These are phyloP conservation scores for Columba livia DNA, from an alignment of 2,113 vertebrate genomes.

Conservation along the genomic window DNA sequence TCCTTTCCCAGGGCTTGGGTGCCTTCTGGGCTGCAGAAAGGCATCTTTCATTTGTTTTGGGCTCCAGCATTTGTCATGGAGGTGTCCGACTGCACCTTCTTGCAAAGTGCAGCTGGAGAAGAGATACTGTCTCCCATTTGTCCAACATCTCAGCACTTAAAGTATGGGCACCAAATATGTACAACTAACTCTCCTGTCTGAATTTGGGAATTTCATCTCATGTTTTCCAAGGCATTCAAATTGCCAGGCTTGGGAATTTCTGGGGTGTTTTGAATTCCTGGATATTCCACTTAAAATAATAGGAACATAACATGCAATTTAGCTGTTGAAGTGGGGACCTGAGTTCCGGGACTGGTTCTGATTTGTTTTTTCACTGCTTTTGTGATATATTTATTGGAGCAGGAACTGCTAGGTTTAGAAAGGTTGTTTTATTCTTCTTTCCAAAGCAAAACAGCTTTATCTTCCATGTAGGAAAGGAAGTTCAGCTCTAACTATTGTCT, in stretches of 20 bases:
- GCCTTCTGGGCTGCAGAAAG: background rate
- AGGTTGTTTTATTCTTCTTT: background rate
- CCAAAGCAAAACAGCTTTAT: background rate
- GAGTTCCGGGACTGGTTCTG: background rate
- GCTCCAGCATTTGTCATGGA: background rate
- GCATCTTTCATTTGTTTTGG: background rate
- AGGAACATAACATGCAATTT: background rate
- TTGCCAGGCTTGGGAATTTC: background rate
- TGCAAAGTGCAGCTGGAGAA: background rate
- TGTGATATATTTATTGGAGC: background rate
- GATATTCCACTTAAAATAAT: background rate
- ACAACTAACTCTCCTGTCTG: background rate
- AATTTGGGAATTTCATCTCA: background rate
- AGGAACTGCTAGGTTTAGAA: background rate
- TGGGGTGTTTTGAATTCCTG: background rate
- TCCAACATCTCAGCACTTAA: background rate
- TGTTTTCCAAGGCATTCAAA: background rate
- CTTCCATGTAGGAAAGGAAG: background rate
- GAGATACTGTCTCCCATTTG: background rate
- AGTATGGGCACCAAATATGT: background rate
- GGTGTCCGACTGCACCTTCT: background rate
- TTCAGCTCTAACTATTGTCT: background rate
- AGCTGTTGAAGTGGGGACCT: background rate
- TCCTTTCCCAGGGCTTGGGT: background rate
- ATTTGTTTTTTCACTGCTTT: background rate